Evolutionary conservation across 2,888 invertebrate species (phyloP), one percentile per base, ranked within the genome.

Genomic region (Ischnus inquisitorius): DNA sequence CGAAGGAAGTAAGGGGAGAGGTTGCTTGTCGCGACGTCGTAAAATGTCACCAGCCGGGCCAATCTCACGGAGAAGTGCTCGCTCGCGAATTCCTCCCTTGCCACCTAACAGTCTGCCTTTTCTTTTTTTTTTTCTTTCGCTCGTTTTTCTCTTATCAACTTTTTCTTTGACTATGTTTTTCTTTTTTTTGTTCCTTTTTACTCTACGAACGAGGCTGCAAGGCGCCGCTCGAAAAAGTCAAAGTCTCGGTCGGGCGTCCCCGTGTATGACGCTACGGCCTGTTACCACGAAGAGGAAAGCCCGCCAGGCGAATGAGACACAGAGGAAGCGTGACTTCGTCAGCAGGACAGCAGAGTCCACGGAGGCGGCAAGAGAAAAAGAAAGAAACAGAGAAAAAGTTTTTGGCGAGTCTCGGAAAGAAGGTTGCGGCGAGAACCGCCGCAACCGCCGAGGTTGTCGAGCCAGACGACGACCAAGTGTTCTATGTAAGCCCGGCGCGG

Each of bases 41-140:
- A 79, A 81, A 84, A 82, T 84, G 75, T 57, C 65, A 60, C 60
- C 78, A 84, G 81, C 84, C 79, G 81, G 65, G 75, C 71, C 84
- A 84, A 84, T 84, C 81, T 82, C 81, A 84, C 79, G 82, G 48
- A 10, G 82, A 84, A 82, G 81, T 82, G 57, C 79, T 75, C 57
- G 74, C 76, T 82, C 75, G 60, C 67, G 81, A 75, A 84, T 82
- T 82, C 71, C 46, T 41, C 57, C 75, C 16, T 28, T 62, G 16
- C 68, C 25, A 64, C 22, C 48, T 39, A 64, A 46, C 12, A 19
- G 48, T 64, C 62, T 39, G 19, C 34, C 1, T 60, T 65, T 22
- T 25, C 34, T 43, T 48, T 68, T 46, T 46, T 77, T 51, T 46
- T 57, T 34, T 19, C 19, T 43, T 28, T 14, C 28, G 12, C 69